Conservation (phyloP, 2,797 vertebrate genomes). For the Ctenopoma kingsleyae region DNA sequence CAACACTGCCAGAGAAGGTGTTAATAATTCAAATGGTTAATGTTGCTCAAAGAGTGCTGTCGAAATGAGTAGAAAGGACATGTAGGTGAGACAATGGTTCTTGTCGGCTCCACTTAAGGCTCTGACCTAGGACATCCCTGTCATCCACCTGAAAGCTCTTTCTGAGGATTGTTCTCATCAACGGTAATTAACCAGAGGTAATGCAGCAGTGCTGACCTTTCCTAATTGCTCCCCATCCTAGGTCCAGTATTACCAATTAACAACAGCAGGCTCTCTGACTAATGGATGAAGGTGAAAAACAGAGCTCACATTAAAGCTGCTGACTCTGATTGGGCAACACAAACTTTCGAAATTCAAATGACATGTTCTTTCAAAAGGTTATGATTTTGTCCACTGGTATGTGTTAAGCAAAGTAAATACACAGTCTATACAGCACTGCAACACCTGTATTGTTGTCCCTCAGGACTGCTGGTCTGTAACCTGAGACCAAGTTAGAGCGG, state of each 20-base stretch:
- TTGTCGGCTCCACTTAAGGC: constrained; percentile 29
- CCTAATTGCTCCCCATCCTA: constrained; percentile 69
- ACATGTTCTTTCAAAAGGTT: constrained; percentile 11
- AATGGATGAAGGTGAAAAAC: constrained; percentile 39
- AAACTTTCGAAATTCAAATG: constrained; percentile 29
- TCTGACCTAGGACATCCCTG: constrained; percentile 26
- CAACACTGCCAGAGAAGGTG: background rate
- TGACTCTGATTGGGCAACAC: constrained; percentile 20
- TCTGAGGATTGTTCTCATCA: constrained; percentile 63
- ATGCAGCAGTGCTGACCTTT: constrained; percentile 70
- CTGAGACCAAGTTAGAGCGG: constrained; percentile 48
- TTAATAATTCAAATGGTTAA: constrained; percentile 10
- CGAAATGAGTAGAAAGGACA: background rate
- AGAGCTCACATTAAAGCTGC: constrained; percentile 26
- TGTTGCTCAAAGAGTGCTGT: constrained; percentile 4
- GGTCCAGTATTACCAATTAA: constrained; percentile 73
- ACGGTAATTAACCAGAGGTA: constrained; percentile 74
- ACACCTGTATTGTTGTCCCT: constrained; percentile 42
- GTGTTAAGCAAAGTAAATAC: constrained; percentile 31
- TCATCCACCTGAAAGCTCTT: constrained; percentile 65
- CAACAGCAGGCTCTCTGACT: constrained; percentile 32
- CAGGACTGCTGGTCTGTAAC: constrained; percentile 50
- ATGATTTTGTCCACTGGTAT: constrained; percentile 20
- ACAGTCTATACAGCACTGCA: constrained; percentile 22
- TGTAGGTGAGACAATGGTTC: constrained; percentile 37